phyloP scores from a whole-genome alignment of 2,797 vertebrate species.

The Heteromormyrus szaboi region DNA sequence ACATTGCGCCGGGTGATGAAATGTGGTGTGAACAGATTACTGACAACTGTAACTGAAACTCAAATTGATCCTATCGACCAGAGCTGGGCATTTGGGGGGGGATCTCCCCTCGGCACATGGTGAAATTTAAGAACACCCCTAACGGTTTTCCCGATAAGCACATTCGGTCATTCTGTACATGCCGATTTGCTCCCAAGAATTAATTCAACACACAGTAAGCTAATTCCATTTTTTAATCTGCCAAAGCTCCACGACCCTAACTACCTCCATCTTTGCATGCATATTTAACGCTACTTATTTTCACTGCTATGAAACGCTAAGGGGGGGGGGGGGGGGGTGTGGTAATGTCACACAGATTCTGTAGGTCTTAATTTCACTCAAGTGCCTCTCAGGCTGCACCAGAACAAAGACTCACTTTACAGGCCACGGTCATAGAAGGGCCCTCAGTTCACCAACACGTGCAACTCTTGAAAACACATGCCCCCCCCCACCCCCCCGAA shows the following conservation, averaged over 20 bases:
- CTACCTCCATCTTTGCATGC: background rate
- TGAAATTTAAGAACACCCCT: constrained; percentile 16
- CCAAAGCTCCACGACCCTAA: background rate
- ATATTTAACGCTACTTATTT: background rate
- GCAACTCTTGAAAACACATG: background rate
- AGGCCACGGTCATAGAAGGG: background rate
- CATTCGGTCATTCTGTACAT: background rate
- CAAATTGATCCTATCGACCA: constrained; percentile 48
- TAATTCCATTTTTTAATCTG: background rate
- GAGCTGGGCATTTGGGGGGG: background rate
- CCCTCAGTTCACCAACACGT: background rate
- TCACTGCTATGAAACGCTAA: background rate
- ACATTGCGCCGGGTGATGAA: background rate
- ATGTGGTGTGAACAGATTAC: constrained; percentile 49
- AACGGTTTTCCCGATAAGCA: background rate
- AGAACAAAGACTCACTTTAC: background rate
- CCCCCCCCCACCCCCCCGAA: background rate
- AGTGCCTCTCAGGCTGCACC: background rate
- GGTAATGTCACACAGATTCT: background rate
- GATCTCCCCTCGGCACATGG: constrained; percentile 6
- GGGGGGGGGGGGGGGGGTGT: background rate
- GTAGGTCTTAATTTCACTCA: background rate
- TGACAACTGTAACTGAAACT: constrained; percentile 55
- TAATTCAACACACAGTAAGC: background rate
- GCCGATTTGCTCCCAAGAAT: background rate